phyloP scores from a whole-genome alignment of 2,113 vertebrate species.

The Nipponia nippon region DNA sequence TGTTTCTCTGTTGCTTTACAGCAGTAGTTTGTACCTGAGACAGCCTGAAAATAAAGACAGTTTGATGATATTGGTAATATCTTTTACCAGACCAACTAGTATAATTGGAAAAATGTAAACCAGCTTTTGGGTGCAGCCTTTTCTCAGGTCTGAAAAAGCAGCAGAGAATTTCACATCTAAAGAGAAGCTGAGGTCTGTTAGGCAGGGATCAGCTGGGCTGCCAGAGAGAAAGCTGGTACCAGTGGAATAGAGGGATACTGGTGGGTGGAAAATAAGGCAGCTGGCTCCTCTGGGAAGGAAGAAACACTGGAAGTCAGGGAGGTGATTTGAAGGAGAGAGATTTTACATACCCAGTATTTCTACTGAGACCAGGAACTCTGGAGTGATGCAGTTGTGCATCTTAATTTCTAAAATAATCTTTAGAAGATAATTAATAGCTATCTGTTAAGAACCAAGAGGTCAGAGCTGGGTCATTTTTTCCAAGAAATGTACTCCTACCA shows the following conservation, averaged over 20 bases:
- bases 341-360: not conserved
- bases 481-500: not conserved
- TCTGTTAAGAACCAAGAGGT: not conserved
- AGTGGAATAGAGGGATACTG: not conserved
- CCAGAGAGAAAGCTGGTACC: not conserved
- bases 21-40: not conserved
- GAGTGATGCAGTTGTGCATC: not conserved
- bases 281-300: not conserved
- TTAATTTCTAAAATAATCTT: not conserved
- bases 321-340: not conserved
- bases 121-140: not conserved
- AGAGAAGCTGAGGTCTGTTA: not conserved
- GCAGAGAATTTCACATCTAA: not conserved
- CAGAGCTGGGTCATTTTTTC: not conserved
- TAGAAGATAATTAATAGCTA: not conserved
- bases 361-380: not conserved
- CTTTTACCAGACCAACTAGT: not conserved
- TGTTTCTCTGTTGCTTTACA: not conserved
- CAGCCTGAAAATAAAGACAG: not conserved
- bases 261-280: not conserved
- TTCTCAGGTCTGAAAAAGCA: not conserved
- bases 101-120: not conserved
- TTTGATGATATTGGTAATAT: not conserved
- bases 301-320: not conserved
- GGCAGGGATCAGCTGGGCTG: not conserved